Evolutionary conservation across 2,113 vertebrate genomes (phyloP).

Genomic region (Dromaius novaehollandiae): DNA sequence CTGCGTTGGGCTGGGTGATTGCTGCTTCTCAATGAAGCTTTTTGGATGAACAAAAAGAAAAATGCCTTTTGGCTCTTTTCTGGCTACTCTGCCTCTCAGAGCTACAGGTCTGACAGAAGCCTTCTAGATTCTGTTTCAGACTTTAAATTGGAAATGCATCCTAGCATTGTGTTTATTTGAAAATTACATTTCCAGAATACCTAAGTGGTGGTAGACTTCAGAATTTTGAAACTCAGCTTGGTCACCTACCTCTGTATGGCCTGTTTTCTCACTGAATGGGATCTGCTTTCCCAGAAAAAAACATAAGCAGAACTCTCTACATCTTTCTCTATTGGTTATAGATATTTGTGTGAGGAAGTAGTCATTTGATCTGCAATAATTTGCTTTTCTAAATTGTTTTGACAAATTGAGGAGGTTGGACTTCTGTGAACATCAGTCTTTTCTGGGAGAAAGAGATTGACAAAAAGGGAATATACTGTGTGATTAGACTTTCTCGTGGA

Average conservation of each 20-base stretch:
- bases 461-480: fast-evolving
- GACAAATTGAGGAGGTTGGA: background rate
- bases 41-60: background rate
- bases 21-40: background rate
- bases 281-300: background rate
- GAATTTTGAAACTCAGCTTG: background rate
- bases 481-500: background rate
- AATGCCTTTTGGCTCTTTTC: background rate
- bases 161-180: background rate
- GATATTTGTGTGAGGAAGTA: background rate
- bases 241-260: fast-evolving
- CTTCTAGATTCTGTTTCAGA: background rate
- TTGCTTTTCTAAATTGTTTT: background rate
- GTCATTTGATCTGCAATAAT: background rate
- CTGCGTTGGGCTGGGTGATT: background rate
- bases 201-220: background rate
- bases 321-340: background rate
- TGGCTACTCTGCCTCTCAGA: background rate
- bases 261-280: background rate
- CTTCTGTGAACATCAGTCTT: background rate
- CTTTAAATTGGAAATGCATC: background rate
- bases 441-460: background rate
- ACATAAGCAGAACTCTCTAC: background rate
- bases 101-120: background rate
- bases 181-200: fast-evolving